Conservation (phyloP, 1,140 invertebrate species). For the Adelges cooleyi region DNA sequence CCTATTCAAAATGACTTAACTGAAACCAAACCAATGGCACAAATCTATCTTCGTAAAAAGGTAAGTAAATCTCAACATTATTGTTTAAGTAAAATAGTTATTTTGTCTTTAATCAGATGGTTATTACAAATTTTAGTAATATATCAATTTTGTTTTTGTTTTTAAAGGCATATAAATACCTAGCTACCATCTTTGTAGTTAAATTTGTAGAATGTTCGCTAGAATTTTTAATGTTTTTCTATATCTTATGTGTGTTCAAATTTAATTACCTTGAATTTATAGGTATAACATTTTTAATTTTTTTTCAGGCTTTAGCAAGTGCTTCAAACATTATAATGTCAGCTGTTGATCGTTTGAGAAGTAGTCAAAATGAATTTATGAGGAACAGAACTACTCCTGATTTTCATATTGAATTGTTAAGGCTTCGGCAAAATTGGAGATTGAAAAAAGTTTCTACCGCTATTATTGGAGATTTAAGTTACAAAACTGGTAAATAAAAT, state of each 20-base stretch:
- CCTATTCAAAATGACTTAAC: conserved; percentile 72
- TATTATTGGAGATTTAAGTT: conserved; percentile 93
- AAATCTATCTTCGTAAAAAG: conserved; percentile 86
- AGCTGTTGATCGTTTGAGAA: conserved; percentile 75
- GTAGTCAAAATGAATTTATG: conserved; percentile 63
- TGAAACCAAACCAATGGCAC: conserved; percentile 74
- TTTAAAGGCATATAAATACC: too few relatives aligned
- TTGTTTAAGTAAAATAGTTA: too few relatives aligned
- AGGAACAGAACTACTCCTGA: conserved; percentile 64
- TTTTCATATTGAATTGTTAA: conserved; percentile 84
- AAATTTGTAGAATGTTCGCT: too few relatives aligned
- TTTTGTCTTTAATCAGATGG: neutral
- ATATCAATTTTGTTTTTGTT: too few relatives aligned
- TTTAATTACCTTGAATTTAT: too few relatives aligned
- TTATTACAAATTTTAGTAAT: neutral
- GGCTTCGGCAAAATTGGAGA: conserved; percentile 85
- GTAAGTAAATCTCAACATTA: conserved; percentile 37
- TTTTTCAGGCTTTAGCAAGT: conserved; percentile 53
- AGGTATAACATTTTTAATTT: too few relatives aligned
- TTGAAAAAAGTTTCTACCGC: conserved; percentile 89
- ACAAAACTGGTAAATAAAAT: conserved; percentile 56
- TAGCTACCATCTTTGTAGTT: too few relatives aligned
- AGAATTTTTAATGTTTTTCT: too few relatives aligned
- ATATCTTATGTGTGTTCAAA: too few relatives aligned
- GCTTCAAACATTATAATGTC: conserved; percentile 68